Evolutionary conservation across 2,888 invertebrate species (phyloP), one percentile per base, ranked within the genome.

Genomic region (Penaeus monodon): DNA sequence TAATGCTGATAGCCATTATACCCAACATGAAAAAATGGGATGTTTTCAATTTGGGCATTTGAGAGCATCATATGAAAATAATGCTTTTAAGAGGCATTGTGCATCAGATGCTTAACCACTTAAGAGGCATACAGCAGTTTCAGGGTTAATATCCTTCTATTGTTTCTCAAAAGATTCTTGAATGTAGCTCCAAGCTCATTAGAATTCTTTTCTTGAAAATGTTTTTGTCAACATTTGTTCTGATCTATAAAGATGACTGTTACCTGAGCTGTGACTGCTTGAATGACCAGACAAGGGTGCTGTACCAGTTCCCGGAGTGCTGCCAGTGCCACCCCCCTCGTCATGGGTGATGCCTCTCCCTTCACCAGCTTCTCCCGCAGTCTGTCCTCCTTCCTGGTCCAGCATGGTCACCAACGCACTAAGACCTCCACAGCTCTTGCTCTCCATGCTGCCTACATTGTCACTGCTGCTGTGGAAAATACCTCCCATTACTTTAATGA

Each of bases 241-340:
- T 27, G n/a, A 63, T n/a, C n/a, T 20, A 64, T 49, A 70, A 14
- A 27, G 70, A 49, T 27, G 29, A 49, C 74, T 57, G 57, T 33
- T 78, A 86, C 86, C 86, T 82, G 86, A 86, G 64, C 86, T 86
- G 66, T 86, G 86, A 65, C 77, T 82, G 63, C 86, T 86, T 49
- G 86, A 86, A 44, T 82, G 86, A n/a, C 81, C 82, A 44, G 86
- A 86, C 20, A 86, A 77, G 24, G 86, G 86, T 68, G 77, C 86
- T 68, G 86, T 86, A 29, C 81, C 70, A 63, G 86, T 86, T 27
- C 86, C 86, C 24, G 86, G 86, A 14, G 86, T 86, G 70, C 86
- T 86, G 66, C 86, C 86, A 17, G 77, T 81, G 63, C 57, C 77
- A 38, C 82, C 78, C 12, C 81, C 78, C 3, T 64, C 84, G 3